Evolutionary conservation across 2,888 invertebrate genomes (phyloP).

Genomic region (Drosophila formosana): DNA sequence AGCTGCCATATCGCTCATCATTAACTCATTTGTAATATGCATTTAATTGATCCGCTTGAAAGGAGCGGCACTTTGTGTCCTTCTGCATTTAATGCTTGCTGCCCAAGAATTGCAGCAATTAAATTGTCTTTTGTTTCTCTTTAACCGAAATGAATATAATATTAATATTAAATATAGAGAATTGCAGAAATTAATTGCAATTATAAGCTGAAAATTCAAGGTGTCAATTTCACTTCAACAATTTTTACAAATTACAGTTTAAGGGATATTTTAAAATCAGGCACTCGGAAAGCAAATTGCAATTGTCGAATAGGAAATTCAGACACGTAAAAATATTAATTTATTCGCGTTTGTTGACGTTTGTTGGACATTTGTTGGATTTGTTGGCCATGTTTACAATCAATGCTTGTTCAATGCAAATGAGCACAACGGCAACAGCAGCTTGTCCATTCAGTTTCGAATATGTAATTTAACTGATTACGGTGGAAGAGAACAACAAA

Average conservation of each 20-base stretch:
- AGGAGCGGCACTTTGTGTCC: too few relatives aligned
- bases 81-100: too few relatives aligned
- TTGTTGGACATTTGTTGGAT: slow-evolving; percentile 1
- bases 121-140: too few relatives aligned
- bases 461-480: slow-evolving; percentile 67
- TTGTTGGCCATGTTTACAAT: slow-evolving; percentile 29
- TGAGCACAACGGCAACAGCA: slow-evolving; percentile 26
- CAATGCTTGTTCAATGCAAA: slow-evolving; percentile 54
- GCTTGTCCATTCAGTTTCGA: slow-evolving; percentile 7
- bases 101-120: too few relatives aligned
- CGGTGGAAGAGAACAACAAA: slow-evolving; percentile 17
- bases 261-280: not conserved
- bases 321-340: slow-evolving; percentile 6
- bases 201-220: too few relatives aligned
- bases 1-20: slow-evolving; percentile 22
- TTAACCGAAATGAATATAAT: too few relatives aligned
- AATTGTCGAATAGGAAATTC: too few relatives aligned
- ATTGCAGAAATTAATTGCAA: too few relatives aligned
- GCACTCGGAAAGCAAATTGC: not conserved
- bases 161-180: too few relatives aligned
- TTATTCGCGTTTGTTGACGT: not conserved
- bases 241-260: too few relatives aligned
- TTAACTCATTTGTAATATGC: slow-evolving; percentile 18
- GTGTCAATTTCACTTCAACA: too few relatives aligned
- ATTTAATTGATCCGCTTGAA: not conserved